Evolutionary conservation across 2,888 invertebrate genomes (phyloP), one percentile per base, ranked within the genome.

Genomic region (Eristalis intricaria): DNA sequence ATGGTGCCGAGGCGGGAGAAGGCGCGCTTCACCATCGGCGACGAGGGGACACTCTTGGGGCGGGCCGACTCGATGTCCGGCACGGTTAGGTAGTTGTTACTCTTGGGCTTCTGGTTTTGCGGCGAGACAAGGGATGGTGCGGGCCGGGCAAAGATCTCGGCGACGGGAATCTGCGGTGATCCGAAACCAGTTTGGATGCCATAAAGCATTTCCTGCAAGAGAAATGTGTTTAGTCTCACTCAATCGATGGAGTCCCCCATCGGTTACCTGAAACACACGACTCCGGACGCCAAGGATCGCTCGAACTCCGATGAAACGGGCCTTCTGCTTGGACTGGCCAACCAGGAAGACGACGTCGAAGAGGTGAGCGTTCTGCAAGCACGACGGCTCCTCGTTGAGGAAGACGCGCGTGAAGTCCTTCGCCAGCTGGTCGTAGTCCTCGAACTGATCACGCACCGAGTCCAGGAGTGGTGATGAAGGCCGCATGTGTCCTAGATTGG

Each of bases 121-220:
- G 98, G 98, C 78, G 97, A 97, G 50, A 97, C 95, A 50, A 98
- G 94, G 11, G 97, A 97, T 0, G 98, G 98, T 13, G 97, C 97
- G 2, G 98, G 97, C 78, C 98, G 94, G 0, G 98, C 95, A 77
- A 98, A 93, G 66, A 98, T 93, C 92, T 98, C 98, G 0, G 97
- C 98, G 3, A 98, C 98, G 0, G 98, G 98, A 88, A 98, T 97
- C 94, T 98, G 98, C 0, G 98, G 98, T 65, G 97, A 98, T 4
- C 98, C 98, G 91, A 98, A 98, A 71, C 98, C 98, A 0, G 97
- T 97, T 92, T 98, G 97, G 90, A 98, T 98, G 79, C 98, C 98
- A 92, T 98, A 98, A 69, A 98, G 93, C 98, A 98, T 98, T 94
- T 98, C 98, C 94, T 98, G 92, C 96, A 97, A n/a, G 10, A 97